These are phyloP conservation scores for Corvus cornix DNA, from an alignment of 2,113 vertebrate species.

Conservation along the genomic window DNA sequence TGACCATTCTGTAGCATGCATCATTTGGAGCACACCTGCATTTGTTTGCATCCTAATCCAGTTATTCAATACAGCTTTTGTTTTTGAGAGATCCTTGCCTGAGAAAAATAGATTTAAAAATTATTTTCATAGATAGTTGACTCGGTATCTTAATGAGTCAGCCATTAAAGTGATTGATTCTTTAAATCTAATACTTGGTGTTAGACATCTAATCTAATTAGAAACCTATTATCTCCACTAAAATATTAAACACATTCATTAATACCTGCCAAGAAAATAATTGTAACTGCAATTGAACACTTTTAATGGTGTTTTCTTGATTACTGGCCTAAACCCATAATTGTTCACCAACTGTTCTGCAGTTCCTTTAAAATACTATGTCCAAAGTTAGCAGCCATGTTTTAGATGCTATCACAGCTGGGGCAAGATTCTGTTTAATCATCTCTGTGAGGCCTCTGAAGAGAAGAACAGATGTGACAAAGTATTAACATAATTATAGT, in stretches of 20 bases:
- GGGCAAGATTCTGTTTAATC: neutral
- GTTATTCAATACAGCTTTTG: neutral
- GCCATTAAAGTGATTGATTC: neutral
- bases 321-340: neutral
- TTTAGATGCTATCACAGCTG: neutral
- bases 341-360: neutral
- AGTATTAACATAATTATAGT: neutral
- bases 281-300: neutral
- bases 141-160: neutral
- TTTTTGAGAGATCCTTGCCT: neutral
- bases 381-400: neutral
- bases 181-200: neutral
- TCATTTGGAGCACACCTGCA: neutral
- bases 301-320: neutral
- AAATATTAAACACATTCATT: constrained; percentile 26
- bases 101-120: neutral
- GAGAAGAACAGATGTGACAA: neutral
- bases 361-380: neutral
- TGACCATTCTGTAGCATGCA: neutral
- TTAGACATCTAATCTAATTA: neutral
- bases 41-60: neutral
- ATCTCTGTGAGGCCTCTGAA: neutral
- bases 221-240: neutral
- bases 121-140: neutral
- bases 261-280: constrained; percentile 1